Percentiles rank a stretch among this genome's conserved stretches.
Evolutionary conservation across 2,888 invertebrate species (phyloP).

Genomic region (Brassicogethes aeneus): DNA sequence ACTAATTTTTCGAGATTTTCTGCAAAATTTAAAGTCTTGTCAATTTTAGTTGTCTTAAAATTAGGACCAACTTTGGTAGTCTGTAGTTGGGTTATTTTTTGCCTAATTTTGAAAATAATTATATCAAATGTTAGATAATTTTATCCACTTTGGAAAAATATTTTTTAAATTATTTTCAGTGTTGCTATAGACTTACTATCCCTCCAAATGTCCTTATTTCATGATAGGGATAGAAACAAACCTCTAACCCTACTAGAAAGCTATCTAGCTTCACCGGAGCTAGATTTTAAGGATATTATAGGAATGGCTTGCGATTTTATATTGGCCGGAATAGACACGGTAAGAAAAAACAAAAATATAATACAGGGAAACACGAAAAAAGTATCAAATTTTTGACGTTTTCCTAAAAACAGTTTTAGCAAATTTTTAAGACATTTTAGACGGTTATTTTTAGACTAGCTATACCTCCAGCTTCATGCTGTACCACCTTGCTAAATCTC

Average conservation of each 20-base stretch:
- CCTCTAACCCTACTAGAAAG: slow-evolving; percentile 47
- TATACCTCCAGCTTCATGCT: slow-evolving; percentile 69
- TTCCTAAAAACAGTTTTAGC: not conserved
- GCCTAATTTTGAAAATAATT: no score
- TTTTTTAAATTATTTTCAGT: slow-evolving; percentile 37
- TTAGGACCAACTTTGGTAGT: no score
- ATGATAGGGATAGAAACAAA: slow-evolving; percentile 27
- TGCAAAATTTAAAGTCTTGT: no score
- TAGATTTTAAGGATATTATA: slow-evolving; percentile 70
- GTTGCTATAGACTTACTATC: slow-evolving; percentile 57
- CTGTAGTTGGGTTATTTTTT: no score
- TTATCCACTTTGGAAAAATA: not conserved
- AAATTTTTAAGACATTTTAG: slow-evolving; percentile 2
- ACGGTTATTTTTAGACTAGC: slow-evolving; percentile 53
- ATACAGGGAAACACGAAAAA: no score
- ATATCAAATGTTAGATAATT: no score
- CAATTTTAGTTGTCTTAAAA: no score
- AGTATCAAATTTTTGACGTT: not conserved
- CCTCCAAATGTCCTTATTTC: slow-evolving; percentile 46
- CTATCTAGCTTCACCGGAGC: slow-evolving; percentile 58
- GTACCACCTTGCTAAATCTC: slow-evolving; percentile 69
- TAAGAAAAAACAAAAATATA: slow-evolving; percentile 35
- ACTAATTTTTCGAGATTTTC: no score
- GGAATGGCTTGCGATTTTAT: slow-evolving; percentile 79
- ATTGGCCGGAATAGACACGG: slow-evolving; percentile 81